Evolutionary conservation across 2,113 vertebrate genomes (phyloP).

Genomic region (Megaceryle maxima): DNA sequence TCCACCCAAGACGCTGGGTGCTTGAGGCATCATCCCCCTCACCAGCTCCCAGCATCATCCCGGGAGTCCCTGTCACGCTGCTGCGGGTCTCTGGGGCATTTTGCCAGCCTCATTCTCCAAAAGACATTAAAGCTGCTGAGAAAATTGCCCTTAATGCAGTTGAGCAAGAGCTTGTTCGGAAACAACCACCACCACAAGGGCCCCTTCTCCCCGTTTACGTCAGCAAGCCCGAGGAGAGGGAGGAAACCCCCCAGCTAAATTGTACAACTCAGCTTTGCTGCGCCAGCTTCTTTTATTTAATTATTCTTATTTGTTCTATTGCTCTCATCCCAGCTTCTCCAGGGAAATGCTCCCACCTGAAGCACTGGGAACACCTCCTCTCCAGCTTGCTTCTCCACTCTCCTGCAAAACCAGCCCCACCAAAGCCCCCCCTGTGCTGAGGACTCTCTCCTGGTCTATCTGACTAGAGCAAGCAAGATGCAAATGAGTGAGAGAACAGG

Average conservation of each 20-base stretch:
- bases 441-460: rapidly evolving
- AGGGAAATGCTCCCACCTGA: background rate
- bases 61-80: background rate
- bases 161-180: background rate
- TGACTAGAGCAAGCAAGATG: rapidly evolving
- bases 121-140: background rate
- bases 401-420: background rate
- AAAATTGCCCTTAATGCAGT: too few species aligned
- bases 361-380: background rate
- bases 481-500: background rate
- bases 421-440: too few species aligned
- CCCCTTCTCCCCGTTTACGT: background rate
- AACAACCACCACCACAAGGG: background rate
- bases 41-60: background rate
- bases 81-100: background rate
- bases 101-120: background rate
- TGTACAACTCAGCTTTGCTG: rapidly evolving
- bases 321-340: background rate
- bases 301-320: background rate
- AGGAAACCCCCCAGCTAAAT: background rate
- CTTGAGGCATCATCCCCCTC: background rate
- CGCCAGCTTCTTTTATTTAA: background rate
- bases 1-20: background rate
- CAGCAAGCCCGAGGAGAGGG: background rate
- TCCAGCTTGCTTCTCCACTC: background rate